phyloP scores from a whole-genome alignment of 2,113 vertebrate genomes.

The Tychaedon coryphoeus region DNA sequence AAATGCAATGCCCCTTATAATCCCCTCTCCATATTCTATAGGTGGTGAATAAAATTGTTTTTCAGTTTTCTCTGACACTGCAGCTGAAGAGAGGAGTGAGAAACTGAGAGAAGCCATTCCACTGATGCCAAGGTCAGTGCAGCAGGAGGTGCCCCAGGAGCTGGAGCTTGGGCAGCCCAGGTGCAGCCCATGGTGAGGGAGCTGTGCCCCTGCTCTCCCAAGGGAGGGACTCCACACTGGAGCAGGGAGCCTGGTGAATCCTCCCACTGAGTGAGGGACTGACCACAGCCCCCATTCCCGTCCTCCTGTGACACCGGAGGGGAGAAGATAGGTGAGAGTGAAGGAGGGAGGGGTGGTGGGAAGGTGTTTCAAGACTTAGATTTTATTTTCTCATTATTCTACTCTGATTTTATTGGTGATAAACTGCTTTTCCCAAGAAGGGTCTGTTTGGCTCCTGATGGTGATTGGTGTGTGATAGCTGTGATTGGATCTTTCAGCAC shows the following conservation, averaged over 20 bases:
- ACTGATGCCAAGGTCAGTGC: background rate
- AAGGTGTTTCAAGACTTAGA: background rate
- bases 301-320: too few relatives aligned
- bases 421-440: background rate
- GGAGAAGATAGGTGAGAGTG: background rate
- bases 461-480: background rate
- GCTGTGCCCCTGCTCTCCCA: background rate
- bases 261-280: background rate
- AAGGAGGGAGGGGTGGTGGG: background rate
- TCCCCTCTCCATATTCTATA: background rate
- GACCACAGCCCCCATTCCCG: background rate
- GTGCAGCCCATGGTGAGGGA: background rate
- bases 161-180: background rate
- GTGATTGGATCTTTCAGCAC: background rate
- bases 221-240: background rate
- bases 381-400: background rate
- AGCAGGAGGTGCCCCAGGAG: background rate
- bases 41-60: background rate
- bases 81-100: background rate
- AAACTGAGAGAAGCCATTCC: background rate
- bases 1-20: background rate
- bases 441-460: fast-evolving
- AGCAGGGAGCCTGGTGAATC: fast-evolving
- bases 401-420: background rate
- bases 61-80: background rate